Evolutionary conservation across 2,797 vertebrate genomes (phyloP).

Genomic region (Octomys mimax): DNA sequence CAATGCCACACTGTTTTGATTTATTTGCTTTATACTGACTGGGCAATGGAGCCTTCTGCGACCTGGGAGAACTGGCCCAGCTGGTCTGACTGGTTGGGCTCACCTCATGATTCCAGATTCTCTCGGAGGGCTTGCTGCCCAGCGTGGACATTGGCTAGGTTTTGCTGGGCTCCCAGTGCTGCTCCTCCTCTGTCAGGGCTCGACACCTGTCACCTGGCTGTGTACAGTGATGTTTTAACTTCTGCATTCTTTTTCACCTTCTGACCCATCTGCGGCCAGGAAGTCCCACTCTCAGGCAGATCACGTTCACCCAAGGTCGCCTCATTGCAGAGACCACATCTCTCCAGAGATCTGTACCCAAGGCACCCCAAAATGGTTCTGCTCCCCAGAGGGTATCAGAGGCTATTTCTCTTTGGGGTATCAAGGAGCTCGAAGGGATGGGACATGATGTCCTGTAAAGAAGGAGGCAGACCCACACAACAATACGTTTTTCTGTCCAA

Average conservation of each 20-base stretch:
- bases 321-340: neutral
- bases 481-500: neutral
- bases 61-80: neutral
- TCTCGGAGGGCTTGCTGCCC: neutral
- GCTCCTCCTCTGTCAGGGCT: neutral
- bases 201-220: neutral
- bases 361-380: neutral
- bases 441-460: neutral
- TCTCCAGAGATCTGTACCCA: neutral
- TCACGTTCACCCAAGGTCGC: neutral
- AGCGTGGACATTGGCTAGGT: neutral
- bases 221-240: neutral
- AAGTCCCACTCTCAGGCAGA: neutral
- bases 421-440: neutral
- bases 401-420: neutral
- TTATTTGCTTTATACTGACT: slow-evolving; percentile 38
- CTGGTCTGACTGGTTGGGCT: slow-evolving; percentile 68
- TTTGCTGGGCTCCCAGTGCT: neutral
- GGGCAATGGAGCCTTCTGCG: neutral
- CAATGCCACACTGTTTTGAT: slow-evolving; percentile 61
- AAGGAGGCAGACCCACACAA: neutral
- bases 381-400: neutral
- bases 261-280: neutral
- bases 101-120: neutral
- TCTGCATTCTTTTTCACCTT: neutral